phyloP scores from a whole-genome alignment of 1,140 invertebrate genomes.

The Tetraneura akinire region DNA sequence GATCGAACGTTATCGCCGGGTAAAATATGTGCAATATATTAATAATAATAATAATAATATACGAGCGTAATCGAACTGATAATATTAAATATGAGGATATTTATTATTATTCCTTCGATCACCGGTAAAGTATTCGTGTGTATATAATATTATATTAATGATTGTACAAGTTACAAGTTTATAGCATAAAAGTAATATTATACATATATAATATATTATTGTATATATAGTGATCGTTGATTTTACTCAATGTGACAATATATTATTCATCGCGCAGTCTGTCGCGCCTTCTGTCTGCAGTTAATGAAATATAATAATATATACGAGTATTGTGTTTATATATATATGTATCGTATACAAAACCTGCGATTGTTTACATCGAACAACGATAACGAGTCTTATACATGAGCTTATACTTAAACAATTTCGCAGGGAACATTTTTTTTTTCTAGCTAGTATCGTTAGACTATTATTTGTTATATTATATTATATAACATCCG shows the following conservation, averaged over 20 bases:
- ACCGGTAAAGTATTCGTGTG: slow-evolving; percentile 23
- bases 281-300: not conserved
- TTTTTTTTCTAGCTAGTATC: too few species aligned
- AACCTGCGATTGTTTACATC: not conserved
- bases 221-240: not conserved
- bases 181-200: not conserved
- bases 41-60: too few species aligned
- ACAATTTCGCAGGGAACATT: not conserved
- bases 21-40: too few species aligned
- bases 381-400: not conserved
- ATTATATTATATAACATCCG: too few species aligned
- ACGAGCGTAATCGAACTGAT: slow-evolving; percentile 4
- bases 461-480: too few species aligned
- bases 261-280: not conserved
- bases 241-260: slow-evolving; percentile 1
- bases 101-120: slow-evolving; percentile 41
- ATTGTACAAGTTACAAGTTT: not conserved
- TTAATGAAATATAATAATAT: too few species aligned
- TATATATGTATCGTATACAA: not conserved
- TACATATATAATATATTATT: too few species aligned
- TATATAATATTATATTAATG: too few species aligned
- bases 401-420: too few species aligned
- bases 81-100: slow-evolving; percentile 7
- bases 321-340: too few species aligned
- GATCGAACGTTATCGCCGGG: slow-evolving; percentile 23